These are phyloP conservation scores for Chionoecetes opilio DNA, from an alignment of 1,140 invertebrate species.

Conservation along the genomic window DNA sequence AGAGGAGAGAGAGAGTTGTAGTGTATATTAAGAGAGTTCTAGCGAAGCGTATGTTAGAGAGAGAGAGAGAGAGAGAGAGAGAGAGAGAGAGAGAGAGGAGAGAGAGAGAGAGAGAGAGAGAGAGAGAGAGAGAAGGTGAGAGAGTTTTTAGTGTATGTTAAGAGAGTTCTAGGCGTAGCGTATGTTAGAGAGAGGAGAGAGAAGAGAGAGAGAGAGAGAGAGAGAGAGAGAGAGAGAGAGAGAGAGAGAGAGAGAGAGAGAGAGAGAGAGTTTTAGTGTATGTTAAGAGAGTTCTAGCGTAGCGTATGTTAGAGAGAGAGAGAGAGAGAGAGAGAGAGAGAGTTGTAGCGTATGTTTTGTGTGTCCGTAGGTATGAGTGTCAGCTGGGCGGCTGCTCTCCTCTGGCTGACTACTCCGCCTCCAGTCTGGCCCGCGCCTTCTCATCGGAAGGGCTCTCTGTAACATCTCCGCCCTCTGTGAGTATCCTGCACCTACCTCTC, in stretches of 20 bases:
- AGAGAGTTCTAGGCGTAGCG: no score
- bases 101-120: no score
- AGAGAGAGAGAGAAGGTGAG: no score
- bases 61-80: no score
- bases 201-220: neutral
- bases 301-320: neutral
- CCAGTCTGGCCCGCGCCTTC: slow-evolving; percentile 37
- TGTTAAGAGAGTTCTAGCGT: neutral
- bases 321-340: no score
- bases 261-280: slow-evolving; percentile 13
- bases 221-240: slow-evolving; percentile 19
- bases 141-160: no score
- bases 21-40: neutral
- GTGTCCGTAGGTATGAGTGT: slow-evolving; percentile 23
- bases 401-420: neutral
- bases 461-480: neutral
- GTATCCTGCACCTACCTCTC: neutral
- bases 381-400: neutral
- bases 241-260: slow-evolving; percentile 38
- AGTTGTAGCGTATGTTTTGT: neutral
- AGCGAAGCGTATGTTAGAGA: neutral
- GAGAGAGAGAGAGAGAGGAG: no score
- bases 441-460: slow-evolving; percentile 16
- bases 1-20: neutral
- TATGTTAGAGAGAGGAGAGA: no score